phyloP scores from a whole-genome alignment of 2,797 vertebrate species.

The Buphagus erythrorhynchus region DNA sequence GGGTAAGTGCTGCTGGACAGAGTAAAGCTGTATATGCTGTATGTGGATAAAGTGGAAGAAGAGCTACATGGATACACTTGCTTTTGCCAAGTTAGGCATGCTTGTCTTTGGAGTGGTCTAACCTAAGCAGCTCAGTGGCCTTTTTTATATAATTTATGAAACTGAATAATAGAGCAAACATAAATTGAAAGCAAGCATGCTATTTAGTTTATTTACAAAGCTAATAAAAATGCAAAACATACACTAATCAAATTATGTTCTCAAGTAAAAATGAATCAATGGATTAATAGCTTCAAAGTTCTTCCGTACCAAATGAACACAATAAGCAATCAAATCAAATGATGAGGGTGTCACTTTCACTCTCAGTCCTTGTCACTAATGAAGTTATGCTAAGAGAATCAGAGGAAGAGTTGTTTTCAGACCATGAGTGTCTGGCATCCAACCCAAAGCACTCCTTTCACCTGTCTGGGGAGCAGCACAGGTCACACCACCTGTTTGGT shows the following conservation, averaged over 20 bases:
- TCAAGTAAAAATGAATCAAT: constrained; percentile 8
- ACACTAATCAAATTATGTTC: constrained; percentile 28
- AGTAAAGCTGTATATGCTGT: background rate
- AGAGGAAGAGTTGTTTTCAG: background rate
- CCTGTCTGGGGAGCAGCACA: background rate
- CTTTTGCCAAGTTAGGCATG: background rate
- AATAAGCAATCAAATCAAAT: constrained; percentile 37
- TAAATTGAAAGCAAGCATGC: background rate
- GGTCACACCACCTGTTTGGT: background rate
- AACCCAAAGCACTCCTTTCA: background rate
- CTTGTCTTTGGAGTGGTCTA: background rate
- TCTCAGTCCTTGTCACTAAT: background rate
- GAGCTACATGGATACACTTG: background rate
- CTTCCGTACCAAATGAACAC: background rate
- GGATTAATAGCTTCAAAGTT: constrained; percentile 20
- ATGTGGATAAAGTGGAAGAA: background rate
- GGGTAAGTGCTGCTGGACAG: background rate
- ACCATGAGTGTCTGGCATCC: background rate
- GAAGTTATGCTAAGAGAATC: background rate
- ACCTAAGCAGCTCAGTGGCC: background rate
- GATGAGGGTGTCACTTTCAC: background rate
- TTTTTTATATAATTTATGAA: background rate
- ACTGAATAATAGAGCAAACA: background rate
- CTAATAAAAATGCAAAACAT: constrained; percentile 15
- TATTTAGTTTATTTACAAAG: constrained; percentile 24